Percentiles rank a stretch among this genome's conserved stretches.
These are phyloP conservation scores for Spinus olivaceus DNA, from an alignment of 2,797 vertebrate genomes.

Conservation along the genomic window DNA sequence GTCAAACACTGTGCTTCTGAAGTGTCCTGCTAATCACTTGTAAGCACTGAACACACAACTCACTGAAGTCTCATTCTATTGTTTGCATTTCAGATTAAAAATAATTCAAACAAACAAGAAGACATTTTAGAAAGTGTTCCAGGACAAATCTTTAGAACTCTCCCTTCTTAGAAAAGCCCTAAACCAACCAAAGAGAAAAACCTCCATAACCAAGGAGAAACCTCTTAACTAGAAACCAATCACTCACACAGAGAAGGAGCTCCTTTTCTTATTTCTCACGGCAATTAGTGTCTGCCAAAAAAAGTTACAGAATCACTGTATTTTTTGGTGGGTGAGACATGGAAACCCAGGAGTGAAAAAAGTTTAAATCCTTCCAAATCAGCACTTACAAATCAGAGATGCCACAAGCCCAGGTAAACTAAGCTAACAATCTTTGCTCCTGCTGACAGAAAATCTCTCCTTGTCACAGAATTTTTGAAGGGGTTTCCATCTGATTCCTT, in stretches of 20 bases:
- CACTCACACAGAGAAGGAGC: rapidly evolving
- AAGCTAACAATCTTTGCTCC: not conserved
- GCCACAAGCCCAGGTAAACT: not conserved
- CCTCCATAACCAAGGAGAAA: not conserved
- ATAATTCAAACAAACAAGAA: not conserved
- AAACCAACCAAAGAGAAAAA: not conserved
- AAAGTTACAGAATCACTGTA: not conserved
- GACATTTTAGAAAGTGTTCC: not conserved
- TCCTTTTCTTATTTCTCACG: not conserved
- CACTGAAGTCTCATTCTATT: not conserved
- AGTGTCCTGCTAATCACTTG: not conserved
- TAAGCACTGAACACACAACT: not conserved
- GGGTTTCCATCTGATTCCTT: not conserved
- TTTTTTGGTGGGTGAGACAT: not conserved
- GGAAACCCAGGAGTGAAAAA: not conserved
- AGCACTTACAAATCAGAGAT: not conserved
- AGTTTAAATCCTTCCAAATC: not conserved
- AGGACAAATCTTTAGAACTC: not conserved
- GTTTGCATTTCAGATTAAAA: not conserved
- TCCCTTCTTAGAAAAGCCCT: not conserved
- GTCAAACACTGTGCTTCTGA: not conserved
- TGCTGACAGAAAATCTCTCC: not conserved
- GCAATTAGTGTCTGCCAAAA: not conserved
- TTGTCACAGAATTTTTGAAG: not conserved
- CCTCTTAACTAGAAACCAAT: not conserved